Evolutionary conservation across 2,888 invertebrate genomes (phyloP).

Genomic region (Dolichomitus sp.): DNA sequence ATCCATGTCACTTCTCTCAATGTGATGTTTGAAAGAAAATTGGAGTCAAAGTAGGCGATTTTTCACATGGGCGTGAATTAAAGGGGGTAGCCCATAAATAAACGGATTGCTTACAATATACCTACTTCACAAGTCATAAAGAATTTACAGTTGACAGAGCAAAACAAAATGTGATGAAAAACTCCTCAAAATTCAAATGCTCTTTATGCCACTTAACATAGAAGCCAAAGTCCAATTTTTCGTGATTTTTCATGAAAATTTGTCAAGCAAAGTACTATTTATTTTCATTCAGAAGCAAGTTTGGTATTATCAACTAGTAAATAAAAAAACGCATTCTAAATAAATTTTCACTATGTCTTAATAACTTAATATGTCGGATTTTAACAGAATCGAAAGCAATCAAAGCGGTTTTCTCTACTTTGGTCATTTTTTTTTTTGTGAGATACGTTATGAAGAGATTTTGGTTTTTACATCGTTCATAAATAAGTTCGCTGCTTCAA

Average conservation of each 20-base stretch:
- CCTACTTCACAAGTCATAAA: too few relatives aligned
- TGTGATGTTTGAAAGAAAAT: too few relatives aligned
- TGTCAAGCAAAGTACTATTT: background rate
- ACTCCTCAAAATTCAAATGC: too few relatives aligned
- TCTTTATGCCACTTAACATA: too few relatives aligned
- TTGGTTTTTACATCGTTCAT: background rate
- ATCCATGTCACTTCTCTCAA: too few relatives aligned
- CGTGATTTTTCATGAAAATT: background rate
- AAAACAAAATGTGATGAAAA: too few relatives aligned
- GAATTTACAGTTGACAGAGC: too few relatives aligned
- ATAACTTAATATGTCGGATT: background rate
- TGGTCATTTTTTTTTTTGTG: background rate
- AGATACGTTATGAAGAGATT: background rate
- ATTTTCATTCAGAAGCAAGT: background rate
- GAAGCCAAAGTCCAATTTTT: too few relatives aligned
- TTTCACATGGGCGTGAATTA: too few relatives aligned
- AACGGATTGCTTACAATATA: too few relatives aligned
- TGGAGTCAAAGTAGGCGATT: too few relatives aligned
- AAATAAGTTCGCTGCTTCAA: background rate
- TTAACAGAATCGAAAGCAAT: background rate
- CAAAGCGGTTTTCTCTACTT: background rate
- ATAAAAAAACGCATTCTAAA: background rate
- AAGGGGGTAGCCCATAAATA: too few relatives aligned
- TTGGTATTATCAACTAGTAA: background rate
- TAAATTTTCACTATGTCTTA: background rate